Evolutionary conservation across 2,113 vertebrate species (phyloP).

Genomic region (Phaethornis superciliosus): DNA sequence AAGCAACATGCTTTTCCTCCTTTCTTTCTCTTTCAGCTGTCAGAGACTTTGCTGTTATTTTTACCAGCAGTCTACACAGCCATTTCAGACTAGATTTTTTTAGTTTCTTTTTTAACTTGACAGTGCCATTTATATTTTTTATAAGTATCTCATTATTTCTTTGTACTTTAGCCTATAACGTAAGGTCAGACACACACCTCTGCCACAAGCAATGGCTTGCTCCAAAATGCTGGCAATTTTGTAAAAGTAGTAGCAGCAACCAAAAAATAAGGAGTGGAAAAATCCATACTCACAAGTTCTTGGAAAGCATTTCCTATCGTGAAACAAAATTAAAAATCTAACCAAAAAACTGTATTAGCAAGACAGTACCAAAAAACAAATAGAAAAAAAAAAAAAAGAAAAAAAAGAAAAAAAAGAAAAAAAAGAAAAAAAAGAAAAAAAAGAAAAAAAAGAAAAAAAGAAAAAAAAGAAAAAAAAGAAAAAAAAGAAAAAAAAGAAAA

Average conservation of each 20-base stretch:
- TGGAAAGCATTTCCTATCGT: not conserved
- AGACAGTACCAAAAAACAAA: not conserved
- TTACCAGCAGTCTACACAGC: conserved; percentile 9
- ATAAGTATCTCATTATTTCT: not conserved
- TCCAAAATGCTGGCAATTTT: not conserved
- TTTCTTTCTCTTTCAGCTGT: conserved; percentile 36
- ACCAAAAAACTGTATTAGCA: not conserved
- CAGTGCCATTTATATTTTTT: not conserved
- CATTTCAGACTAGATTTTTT: not conserved
- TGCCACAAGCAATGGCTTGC: not conserved
- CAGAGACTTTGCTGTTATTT: conserved; percentile 37
- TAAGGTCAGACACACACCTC: not conserved
- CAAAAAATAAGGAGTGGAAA: not conserved
- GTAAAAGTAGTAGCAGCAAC: not conserved
- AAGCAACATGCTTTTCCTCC: conserved; percentile 27
- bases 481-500: not conserved
- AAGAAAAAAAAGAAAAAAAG: not conserved
- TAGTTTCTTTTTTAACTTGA: not conserved
- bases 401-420: too few species aligned
- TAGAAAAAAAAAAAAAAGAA: too few species aligned
- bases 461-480: too few species aligned
- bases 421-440: not conserved
- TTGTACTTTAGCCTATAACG: not conserved
- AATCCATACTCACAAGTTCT: not conserved
- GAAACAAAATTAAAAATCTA: not conserved